Conservation (phyloP, 2,797 vertebrate species). For the Coregonus ussuriensis region DNA sequence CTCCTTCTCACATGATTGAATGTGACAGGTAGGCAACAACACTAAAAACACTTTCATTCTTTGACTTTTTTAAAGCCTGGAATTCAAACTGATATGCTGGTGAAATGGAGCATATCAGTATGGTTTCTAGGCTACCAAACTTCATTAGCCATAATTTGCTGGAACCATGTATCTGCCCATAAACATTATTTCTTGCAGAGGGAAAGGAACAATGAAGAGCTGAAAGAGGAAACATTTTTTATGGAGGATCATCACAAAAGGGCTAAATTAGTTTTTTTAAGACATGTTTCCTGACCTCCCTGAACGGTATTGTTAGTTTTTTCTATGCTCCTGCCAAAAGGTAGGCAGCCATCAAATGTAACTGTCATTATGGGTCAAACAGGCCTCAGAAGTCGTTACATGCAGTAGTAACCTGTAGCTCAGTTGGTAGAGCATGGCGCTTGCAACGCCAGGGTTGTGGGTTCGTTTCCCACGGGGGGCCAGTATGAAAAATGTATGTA, state of each 20-base stretch:
- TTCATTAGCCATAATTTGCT: too few species aligned
- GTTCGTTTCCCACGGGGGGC: too few species aligned
- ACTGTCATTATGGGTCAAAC: not conserved
- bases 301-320: not conserved
- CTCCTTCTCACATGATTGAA: slow-evolving; percentile 71
- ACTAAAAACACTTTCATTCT: not conserved
- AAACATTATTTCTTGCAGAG: not conserved
- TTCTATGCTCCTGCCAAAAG: not conserved
- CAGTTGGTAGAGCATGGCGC: too few species aligned
- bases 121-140: too few species aligned
- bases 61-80: too few species aligned
- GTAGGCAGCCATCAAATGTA: not conserved
- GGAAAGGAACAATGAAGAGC: not conserved
- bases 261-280: too few species aligned
- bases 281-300: not conserved
- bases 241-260: not conserved
- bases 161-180: not conserved
- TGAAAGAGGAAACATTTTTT: not conserved
- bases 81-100: too few species aligned
- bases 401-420: too few species aligned
- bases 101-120: too few species aligned
- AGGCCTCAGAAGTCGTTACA: too few species aligned
- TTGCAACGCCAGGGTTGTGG: too few species aligned
- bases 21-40: not conserved
- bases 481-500: too few species aligned